Evolutionary conservation across 2,113 vertebrate genomes (phyloP).

Genomic region (Macheiramphus alcinus): DNA sequence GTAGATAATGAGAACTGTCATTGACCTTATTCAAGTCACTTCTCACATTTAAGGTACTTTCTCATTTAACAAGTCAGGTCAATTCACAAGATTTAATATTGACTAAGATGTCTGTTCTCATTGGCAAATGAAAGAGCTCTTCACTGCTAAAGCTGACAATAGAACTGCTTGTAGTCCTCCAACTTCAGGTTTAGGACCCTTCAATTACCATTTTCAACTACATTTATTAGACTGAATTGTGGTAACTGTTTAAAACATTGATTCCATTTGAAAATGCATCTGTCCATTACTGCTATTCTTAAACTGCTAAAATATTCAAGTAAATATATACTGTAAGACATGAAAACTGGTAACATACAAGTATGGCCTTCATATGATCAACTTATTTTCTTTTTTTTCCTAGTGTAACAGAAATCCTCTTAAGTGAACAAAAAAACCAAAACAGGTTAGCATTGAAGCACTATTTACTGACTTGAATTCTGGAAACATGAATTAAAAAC

Average conservation of each 20-base stretch:
- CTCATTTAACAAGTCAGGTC: neutral
- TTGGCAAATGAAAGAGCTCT: neutral
- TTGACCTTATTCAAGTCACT: conserved; percentile 8
- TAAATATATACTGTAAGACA: neutral
- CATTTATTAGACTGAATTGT: neutral
- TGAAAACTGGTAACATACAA: neutral
- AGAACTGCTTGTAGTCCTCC: neutral
- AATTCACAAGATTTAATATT: conserved; percentile 42
- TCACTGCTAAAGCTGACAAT: neutral
- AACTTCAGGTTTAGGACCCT: neutral
- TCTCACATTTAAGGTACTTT: neutral
- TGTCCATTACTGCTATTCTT: neutral
- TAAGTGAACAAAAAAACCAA: neutral
- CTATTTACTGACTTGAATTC: neutral
- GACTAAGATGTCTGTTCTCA: neutral
- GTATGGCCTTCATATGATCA: neutral
- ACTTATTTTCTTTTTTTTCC: neutral
- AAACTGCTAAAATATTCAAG: neutral
- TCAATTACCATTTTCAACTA: neutral
- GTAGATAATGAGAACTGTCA: neutral
- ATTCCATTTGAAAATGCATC: neutral
- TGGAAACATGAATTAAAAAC: neutral
- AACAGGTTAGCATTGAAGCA: neutral
- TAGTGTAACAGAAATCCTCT: neutral
- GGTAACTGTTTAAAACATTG: neutral